Evolutionary conservation across 2,888 invertebrate genomes (phyloP).

Genomic region (Laothoe populi): DNA sequence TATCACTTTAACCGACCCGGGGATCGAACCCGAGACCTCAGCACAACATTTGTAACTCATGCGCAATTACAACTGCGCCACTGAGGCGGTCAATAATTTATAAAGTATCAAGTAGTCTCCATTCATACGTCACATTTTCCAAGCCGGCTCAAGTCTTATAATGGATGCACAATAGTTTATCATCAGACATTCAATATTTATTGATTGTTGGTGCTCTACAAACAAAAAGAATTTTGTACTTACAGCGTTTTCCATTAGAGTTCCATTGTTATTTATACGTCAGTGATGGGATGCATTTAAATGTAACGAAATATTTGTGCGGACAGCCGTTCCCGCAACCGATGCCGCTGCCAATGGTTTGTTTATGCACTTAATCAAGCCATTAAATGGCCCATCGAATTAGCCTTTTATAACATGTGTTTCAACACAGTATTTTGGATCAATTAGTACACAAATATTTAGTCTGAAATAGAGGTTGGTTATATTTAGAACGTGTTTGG

Average conservation of each 20-base stretch:
- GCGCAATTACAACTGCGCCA: no score
- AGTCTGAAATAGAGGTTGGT: background rate
- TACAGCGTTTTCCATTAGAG: constrained; percentile 2
- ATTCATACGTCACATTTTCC: no score
- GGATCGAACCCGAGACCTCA: no score
- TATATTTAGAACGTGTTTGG: background rate
- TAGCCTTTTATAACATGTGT: constrained; percentile 23
- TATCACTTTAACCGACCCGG: no score
- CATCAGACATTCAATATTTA: no score
- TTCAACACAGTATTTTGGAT: constrained; percentile 10
- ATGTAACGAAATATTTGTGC: constrained; percentile 33
- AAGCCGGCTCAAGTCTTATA: no score
- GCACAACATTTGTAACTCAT: no score
- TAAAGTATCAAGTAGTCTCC: no score
- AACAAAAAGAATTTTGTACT: background rate
- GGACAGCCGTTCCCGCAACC: constrained; percentile 32
- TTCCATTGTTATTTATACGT: constrained; percentile 38
- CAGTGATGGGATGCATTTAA: constrained; percentile 37
- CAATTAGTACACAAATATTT: constrained; percentile 12
- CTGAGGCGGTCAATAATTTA: no score
- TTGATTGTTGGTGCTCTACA: background rate
- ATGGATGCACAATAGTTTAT: no score
- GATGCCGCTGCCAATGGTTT: constrained; percentile 25
- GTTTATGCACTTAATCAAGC: constrained; percentile 27
- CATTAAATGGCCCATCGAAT: constrained; percentile 23